Percentiles rank a stretch among this genome's conserved stretches.
Evolutionary conservation across 2,888 invertebrate genomes (phyloP).

Genomic region (Laothoe populi): DNA sequence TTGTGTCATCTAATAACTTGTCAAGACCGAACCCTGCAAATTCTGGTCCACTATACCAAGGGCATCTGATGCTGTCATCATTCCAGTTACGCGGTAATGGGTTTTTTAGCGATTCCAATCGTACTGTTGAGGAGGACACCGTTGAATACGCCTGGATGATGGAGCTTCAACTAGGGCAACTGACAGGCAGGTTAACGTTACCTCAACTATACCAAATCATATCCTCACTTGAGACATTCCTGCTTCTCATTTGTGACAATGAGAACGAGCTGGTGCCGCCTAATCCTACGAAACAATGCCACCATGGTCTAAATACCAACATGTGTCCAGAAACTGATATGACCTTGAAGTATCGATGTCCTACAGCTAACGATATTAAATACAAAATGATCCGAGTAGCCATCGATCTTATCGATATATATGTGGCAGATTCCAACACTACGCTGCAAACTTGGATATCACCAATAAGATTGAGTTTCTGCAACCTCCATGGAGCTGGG

Average conservation of each 20-base stretch:
- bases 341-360: conserved; percentile 90
- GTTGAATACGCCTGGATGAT: conserved; percentile 99
- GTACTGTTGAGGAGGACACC: conserved; percentile 96
- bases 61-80: conserved; percentile 93
- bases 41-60: conserved; percentile 88
- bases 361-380: conserved; percentile 93
- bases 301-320: conserved; percentile 89
- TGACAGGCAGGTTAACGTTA: conserved; percentile 95
- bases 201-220: conserved; percentile 95
- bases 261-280: conserved; percentile 96
- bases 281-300: conserved; percentile 90
- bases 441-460: conserved; percentile 95
- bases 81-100: conserved; percentile 97
- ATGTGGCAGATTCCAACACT: conserved; percentile 94
- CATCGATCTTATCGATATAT: conserved; percentile 95
- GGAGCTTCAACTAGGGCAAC: conserved; percentile 96
- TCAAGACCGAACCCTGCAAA: conserved; percentile 84
- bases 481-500: conserved; percentile 97
- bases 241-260: conserved; percentile 92
- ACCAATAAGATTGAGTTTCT: conserved; percentile 94
- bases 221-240: conserved; percentile 94
- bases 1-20: conserved; percentile 90
- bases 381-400: conserved; percentile 96
- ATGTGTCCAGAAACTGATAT: conserved; percentile 89
- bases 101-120: conserved; percentile 97